phyloP scores from a whole-genome alignment of 2,113 vertebrate species.

The Crocuta crocuta region DNA sequence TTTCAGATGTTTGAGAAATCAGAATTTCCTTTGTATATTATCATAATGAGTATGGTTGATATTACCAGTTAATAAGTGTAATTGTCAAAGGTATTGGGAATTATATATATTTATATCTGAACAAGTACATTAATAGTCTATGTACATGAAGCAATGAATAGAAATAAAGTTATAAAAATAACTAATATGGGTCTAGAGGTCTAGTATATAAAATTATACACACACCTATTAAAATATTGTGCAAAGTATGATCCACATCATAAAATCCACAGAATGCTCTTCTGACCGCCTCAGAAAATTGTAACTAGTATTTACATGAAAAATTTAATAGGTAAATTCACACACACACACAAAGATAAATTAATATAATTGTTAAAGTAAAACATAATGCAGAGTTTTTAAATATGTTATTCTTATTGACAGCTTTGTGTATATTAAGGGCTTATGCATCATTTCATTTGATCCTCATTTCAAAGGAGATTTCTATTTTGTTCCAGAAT shows the following conservation, averaged over 20 bases:
- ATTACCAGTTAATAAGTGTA: conserved; percentile 53
- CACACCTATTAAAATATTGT: background rate
- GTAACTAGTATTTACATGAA: background rate
- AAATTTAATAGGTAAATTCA: background rate
- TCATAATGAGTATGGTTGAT: conserved; percentile 1
- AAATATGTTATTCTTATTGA: background rate
- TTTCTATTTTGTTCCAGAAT: background rate
- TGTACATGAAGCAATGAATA: background rate
- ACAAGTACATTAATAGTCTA: conserved; percentile 47
- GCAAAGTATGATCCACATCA: background rate
- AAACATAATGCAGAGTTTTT: background rate
- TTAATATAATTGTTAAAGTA: background rate
- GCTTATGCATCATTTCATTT: background rate
- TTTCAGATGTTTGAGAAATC: conserved; percentile 43
- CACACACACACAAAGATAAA: background rate
- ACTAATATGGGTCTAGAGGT: background rate
- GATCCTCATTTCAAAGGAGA: background rate
- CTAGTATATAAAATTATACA: conserved; percentile 45
- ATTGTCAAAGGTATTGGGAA: conserved; percentile 43
- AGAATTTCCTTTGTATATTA: conserved; percentile 24
- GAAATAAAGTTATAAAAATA: conserved; percentile 49
- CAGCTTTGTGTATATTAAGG: background rate
- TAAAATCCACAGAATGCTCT: background rate
- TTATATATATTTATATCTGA: conserved; percentile 51
- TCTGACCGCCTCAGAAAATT: background rate